phyloP scores from a whole-genome alignment of 2,888 invertebrate genomes.

The Pristionchus entomophagus region DNA sequence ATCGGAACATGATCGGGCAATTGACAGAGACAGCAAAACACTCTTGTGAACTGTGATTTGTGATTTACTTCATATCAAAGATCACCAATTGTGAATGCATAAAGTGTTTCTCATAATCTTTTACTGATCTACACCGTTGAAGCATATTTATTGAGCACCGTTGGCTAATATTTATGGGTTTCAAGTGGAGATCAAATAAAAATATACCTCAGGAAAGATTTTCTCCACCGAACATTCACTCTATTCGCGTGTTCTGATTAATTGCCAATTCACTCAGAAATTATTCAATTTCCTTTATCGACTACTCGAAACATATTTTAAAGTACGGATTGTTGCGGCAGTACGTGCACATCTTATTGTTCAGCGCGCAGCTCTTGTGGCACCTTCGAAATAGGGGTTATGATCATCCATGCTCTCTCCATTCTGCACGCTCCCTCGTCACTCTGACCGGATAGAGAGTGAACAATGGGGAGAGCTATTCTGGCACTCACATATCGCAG shows the following conservation, averaged over 20 bases:
- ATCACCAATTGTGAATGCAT: background rate
- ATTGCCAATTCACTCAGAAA: background rate
- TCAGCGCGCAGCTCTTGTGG: background rate
- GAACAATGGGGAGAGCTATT: too few relatives aligned
- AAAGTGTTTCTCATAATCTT: background rate
- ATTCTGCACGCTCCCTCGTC: too few relatives aligned
- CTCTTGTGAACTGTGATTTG: constrained; percentile 1
- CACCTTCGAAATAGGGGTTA: too few relatives aligned
- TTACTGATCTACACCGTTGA: background rate
- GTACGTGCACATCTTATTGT: background rate
- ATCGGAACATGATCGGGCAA: background rate
- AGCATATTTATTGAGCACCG: background rate
- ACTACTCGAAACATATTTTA: background rate
- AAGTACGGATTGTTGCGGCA: background rate
- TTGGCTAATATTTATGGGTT: background rate
- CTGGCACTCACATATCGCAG: too few relatives aligned
- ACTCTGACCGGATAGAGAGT: too few relatives aligned
- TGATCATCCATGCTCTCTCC: too few relatives aligned
- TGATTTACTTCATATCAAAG: background rate
- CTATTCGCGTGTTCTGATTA: background rate
- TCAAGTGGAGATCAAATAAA: background rate
- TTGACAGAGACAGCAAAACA: background rate
- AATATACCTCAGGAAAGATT: background rate
- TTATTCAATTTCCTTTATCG: background rate
- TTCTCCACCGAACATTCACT: too few relatives aligned